Conservation (phyloP, 1,140 invertebrate species). For the Drosophila orena region DNA sequence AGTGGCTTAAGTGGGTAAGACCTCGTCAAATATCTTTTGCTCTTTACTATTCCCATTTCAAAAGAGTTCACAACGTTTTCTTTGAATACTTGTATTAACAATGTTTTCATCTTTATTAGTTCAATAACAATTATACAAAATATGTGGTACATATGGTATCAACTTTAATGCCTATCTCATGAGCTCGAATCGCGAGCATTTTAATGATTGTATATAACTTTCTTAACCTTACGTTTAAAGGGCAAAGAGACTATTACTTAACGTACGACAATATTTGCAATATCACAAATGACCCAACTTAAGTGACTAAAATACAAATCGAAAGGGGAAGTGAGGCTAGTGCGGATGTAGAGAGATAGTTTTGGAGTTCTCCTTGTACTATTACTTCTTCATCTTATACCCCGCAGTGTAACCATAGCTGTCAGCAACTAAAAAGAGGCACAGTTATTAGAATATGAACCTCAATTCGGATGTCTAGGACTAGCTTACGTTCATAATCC, state of each 20-base stretch:
- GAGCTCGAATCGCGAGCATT: constrained; percentile 20
- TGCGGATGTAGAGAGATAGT: background rate
- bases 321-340: constrained; percentile 19
- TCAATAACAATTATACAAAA: constrained; percentile 51
- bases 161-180: constrained; percentile 43
- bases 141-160: constrained; percentile 31
- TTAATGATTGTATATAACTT: constrained; percentile 19
- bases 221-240: constrained; percentile 42
- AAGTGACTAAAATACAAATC: constrained; percentile 64
- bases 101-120: constrained; percentile 35
- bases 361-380: background rate
- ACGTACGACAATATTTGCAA: constrained; percentile 71
- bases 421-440: constrained; percentile 65
- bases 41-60: too few species aligned
- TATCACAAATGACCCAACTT: constrained; percentile 82
- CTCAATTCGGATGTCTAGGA: background rate
- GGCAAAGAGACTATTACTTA: constrained; percentile 47
- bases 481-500: constrained; percentile 86
- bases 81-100: background rate
- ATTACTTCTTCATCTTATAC: constrained; percentile 69
- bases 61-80: background rate
- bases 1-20: background rate
- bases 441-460: background rate
- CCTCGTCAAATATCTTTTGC: too few species aligned
- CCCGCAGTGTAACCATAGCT: constrained; percentile 74